These are phyloP conservation scores for Micropoecilia bifurca DNA, from an alignment of 2,797 vertebrate species.

Conservation along the genomic window DNA sequence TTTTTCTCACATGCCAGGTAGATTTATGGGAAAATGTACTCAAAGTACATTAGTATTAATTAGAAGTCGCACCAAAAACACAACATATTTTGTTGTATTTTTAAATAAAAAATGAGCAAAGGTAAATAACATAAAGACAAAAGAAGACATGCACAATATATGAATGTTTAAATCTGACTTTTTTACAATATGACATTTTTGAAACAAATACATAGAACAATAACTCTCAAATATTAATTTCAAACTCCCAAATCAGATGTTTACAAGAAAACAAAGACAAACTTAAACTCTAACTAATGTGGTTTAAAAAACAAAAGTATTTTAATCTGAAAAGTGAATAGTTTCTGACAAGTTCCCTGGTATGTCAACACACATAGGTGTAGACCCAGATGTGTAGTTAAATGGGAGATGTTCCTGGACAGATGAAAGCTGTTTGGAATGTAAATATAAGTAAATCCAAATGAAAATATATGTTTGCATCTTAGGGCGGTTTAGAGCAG, in stretches of 20 bases:
- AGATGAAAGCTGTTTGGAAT: background rate
- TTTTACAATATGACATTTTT: too few species aligned
- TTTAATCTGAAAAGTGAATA: background rate
- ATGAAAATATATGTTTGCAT: background rate
- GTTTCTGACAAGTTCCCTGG: background rate
- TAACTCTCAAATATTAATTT: background rate
- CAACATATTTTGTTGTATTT: background rate
- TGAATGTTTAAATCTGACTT: background rate
- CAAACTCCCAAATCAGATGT: background rate
- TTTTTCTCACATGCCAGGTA: background rate
- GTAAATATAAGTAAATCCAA: background rate
- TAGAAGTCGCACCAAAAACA: background rate
- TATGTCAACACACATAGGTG: background rate
- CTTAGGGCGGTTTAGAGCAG: background rate
- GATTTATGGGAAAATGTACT: background rate
- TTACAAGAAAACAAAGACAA: background rate
- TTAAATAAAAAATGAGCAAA: background rate
- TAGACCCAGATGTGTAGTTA: background rate
- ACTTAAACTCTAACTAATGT: background rate
- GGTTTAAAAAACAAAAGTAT: background rate
- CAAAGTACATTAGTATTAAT: background rate
- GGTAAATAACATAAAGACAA: background rate
- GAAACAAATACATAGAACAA: too few species aligned
- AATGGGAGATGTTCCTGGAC: background rate
- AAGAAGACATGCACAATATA: background rate